Evolutionary conservation across 1,140 invertebrate species (phyloP).

Genomic region (Aricia agestis): DNA sequence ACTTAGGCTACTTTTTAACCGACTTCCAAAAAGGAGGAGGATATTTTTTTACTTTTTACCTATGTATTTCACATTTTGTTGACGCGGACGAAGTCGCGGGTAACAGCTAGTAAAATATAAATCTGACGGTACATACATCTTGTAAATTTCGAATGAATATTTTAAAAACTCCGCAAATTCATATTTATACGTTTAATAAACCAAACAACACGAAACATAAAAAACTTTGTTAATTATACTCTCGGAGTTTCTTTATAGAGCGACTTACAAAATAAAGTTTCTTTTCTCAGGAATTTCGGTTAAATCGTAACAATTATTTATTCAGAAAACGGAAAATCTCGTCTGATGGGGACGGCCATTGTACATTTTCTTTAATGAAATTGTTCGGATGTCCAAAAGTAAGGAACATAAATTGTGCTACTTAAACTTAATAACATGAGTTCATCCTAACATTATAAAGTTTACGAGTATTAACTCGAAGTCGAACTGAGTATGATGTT

Average conservation of each 20-base stretch:
- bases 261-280: neutral
- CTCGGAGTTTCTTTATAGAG: neutral
- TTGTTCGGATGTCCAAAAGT: neutral
- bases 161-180: neutral
- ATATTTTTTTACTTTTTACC: too few species aligned
- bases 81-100: too few species aligned
- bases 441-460: too few species aligned
- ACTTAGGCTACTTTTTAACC: too few species aligned
- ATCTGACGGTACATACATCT: neutral
- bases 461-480: too few species aligned
- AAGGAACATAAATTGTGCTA: neutral
- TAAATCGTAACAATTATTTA: constrained; percentile 4
- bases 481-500: too few species aligned
- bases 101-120: too few species aligned
- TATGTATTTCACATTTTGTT: too few species aligned
- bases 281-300: neutral
- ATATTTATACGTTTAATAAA: neutral
- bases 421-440: neutral
- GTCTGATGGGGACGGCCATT: neutral
- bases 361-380: neutral
- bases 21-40: too few species aligned
- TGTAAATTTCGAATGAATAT: neutral
- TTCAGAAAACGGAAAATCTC: constrained; percentile 1
- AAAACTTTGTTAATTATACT: neutral
- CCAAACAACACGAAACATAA: neutral